These are phyloP conservation scores for Parapsyche elsis DNA, from an alignment of 1,140 invertebrate genomes.

Conservation along the genomic window DNA sequence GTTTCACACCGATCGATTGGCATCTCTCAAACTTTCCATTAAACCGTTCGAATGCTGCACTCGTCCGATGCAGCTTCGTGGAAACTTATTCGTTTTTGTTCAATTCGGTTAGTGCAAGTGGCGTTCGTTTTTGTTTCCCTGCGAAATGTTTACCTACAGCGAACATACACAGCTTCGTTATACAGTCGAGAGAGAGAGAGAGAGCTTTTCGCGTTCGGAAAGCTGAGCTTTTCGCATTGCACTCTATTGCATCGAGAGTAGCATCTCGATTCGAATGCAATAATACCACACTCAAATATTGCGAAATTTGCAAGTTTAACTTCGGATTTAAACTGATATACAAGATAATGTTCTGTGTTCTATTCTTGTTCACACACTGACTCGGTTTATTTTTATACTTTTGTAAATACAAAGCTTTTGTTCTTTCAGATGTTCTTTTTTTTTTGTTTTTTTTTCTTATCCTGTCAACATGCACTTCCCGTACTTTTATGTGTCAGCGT, in stretches of 20 bases:
- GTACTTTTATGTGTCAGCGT: background rate
- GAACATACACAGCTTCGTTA: background rate
- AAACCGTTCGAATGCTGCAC: slow-evolving; percentile 6
- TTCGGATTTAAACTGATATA: too few species aligned
- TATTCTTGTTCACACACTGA: too few species aligned
- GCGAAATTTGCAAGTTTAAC: too few species aligned
- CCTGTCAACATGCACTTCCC: slow-evolving; percentile 4
- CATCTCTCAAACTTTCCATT: background rate
- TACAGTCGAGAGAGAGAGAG: background rate
- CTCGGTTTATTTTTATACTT: too few species aligned
- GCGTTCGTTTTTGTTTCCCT: background rate
- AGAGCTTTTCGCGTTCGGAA: background rate
- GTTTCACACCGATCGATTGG: background rate
- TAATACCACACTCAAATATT: too few species aligned
- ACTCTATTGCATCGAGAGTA: background rate
- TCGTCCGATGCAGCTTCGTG: background rate
- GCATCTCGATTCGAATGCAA: background rate
- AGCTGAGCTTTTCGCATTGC: background rate
- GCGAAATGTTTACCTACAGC: slow-evolving; percentile 6
- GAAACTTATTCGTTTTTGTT: slow-evolving; percentile 11
- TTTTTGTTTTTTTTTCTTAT: background rate
- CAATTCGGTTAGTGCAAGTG: slow-evolving; percentile 22
- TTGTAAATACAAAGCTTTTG: too few species aligned
- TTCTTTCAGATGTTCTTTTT: background rate
- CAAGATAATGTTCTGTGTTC: too few species aligned